Evolutionary conservation across 2,113 vertebrate genomes (phyloP).

Genomic region (Crypturellus undulatus): DNA sequence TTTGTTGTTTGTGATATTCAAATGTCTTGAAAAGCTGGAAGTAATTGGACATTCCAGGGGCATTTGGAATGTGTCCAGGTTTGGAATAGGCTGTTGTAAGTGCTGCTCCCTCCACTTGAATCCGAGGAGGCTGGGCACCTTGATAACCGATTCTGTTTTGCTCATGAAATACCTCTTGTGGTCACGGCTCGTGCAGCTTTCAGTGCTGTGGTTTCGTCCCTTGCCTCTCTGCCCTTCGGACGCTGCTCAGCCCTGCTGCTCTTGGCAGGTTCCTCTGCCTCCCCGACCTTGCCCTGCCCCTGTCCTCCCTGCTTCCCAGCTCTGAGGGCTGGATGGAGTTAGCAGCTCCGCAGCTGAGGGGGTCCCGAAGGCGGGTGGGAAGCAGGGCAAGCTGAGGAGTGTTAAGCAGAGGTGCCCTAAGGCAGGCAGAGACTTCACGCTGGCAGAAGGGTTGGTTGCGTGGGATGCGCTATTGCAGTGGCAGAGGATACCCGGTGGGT

Average conservation of each 20-base stretch:
- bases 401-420: neutral
- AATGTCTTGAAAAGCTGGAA: constrained; percentile 3
- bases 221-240: accelerated
- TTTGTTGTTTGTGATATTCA: constrained; percentile 37
- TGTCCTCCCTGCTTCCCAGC: neutral
- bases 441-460: accelerated
- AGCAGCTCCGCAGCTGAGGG: neutral
- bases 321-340: neutral
- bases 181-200: neutral
- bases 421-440: accelerated
- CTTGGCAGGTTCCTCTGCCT: neutral
- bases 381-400: neutral
- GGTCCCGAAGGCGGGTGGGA: neutral
- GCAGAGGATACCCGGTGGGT: accelerated
- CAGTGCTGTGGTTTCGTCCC: neutral
- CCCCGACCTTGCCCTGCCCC: neutral
- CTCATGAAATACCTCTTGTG: accelerated
- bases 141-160: too few relatives aligned
- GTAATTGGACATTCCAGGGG: neutral
- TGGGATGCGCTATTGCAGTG: neutral
- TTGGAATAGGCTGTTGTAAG: neutral
- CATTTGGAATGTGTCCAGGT: neutral
- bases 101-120: neutral
- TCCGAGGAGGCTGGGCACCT: neutral
- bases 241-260: neutral